Conservation (phyloP, 2,888 invertebrate genomes). For the Synergus gifuensis region DNA sequence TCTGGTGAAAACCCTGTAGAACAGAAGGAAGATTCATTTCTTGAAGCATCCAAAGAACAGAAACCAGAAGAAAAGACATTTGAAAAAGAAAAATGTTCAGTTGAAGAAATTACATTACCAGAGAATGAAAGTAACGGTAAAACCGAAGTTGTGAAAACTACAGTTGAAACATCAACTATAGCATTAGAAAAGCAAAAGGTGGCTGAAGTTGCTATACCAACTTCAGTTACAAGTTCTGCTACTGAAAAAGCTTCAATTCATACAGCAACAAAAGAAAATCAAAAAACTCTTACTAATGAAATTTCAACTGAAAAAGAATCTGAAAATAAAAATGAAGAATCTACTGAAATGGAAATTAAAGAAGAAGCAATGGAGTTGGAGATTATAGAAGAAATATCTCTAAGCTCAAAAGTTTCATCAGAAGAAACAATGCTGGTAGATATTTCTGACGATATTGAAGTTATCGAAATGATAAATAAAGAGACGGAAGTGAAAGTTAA, state of each 20-base stretch:
- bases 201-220: neutral
- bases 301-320: neutral
- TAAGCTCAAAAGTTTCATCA: neutral
- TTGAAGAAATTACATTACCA: neutral
- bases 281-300: neutral
- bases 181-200: neutral
- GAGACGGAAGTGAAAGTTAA: neutral
- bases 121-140: neutral
- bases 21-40: neutral
- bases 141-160: neutral
- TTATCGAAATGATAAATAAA: neutral
- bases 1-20: neutral
- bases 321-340: neutral
- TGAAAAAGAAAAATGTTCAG: neutral
- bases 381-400: neutral
- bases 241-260: neutral
- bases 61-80: neutral
- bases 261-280: neutral
- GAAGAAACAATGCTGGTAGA: neutral
- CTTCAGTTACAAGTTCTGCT: neutral
- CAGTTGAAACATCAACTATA: neutral
- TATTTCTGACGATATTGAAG: slow-evolving; percentile 1
- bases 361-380: neutral
- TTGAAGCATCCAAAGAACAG: neutral
- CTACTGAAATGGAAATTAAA: neutral